A percentile compares a stretch with the other conserved stretches of the same genome.
These are phyloP conservation scores for Drosophila yooni DNA, from an alignment of 2,888 invertebrate genomes.

Conservation along the genomic window DNA sequence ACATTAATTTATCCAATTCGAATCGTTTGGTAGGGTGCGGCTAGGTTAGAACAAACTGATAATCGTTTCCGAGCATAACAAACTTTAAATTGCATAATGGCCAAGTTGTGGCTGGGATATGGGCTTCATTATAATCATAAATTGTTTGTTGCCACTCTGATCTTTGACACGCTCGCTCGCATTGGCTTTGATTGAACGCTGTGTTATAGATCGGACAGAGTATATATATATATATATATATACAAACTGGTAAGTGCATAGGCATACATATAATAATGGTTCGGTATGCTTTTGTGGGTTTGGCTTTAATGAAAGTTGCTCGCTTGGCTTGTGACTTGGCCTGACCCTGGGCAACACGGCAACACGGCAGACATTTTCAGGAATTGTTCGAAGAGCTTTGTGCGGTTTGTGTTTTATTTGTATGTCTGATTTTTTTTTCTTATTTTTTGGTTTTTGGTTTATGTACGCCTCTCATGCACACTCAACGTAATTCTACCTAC, in stretches of 20 bases:
- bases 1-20: not conserved
- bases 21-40: slow-evolving; percentile 6
- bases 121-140: slow-evolving; percentile 60
- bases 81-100: slow-evolving; percentile 36
- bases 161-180: slow-evolving; percentile 57
- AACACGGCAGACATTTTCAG: slow-evolving; percentile 53
- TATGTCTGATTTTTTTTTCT: slow-evolving; percentile 18
- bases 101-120: slow-evolving; percentile 30
- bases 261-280: slow-evolving; percentile 31
- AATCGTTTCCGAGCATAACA: not conserved
- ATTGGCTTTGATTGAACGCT: slow-evolving; percentile 50
- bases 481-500: slow-evolving; percentile 63
- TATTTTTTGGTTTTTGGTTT: slow-evolving; percentile 14
- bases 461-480: slow-evolving; percentile 40
- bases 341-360: slow-evolving; percentile 65
- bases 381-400: slow-evolving; percentile 57
- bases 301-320: slow-evolving; percentile 71
- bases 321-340: slow-evolving; percentile 63
- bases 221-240: not conserved
- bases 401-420: slow-evolving; percentile 36
- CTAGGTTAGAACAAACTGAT: slow-evolving; percentile 24
- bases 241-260: slow-evolving; percentile 13
- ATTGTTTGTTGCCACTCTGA: slow-evolving; percentile 54
- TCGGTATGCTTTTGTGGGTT: slow-evolving; percentile 62
- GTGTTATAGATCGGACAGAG: slow-evolving; percentile 28